A percentile compares a stretch with the other conserved stretches of the same genome.
Conservation (phyloP, 2,113 vertebrate genomes). For the Phalacrocorax pelagicus region DNA sequence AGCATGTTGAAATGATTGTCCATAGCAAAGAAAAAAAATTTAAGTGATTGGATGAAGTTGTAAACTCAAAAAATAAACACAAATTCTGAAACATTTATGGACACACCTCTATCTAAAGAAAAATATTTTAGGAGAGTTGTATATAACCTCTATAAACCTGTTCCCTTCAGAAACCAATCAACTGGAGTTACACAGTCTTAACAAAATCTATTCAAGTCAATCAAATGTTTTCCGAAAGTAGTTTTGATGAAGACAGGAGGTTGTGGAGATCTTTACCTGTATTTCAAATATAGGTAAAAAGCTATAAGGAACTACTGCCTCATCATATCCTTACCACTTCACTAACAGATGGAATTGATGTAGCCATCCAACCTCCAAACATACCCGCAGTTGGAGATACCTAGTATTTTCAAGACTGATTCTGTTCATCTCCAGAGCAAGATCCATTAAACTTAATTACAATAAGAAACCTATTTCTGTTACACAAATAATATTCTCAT, state of each 20-base stretch:
- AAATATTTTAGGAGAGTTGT: neutral
- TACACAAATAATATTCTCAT: constrained; percentile 78
- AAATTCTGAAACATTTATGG: neutral
- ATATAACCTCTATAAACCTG: neutral
- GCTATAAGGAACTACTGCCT: neutral
- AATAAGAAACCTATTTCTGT: constrained; percentile 71
- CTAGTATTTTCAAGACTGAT: constrained; percentile 2
- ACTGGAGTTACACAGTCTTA: neutral
- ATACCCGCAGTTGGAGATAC: neutral
- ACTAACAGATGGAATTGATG: neutral
- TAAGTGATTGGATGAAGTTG: neutral
- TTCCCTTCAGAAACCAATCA: neutral
- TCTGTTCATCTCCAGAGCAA: constrained; percentile 40
- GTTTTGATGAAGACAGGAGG: neutral
- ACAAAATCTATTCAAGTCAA: neutral
- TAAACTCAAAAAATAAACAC: neutral
- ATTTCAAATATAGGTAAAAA: neutral
- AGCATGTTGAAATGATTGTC: neutral
- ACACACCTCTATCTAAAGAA: neutral
- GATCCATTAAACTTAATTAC: constrained; percentile 73
- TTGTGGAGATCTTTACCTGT: neutral
- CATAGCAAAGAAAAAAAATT: neutral
- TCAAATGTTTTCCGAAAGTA: neutral
- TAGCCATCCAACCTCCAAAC: neutral
- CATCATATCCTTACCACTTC: neutral